These are phyloP conservation scores for Prinia subflava DNA, from an alignment of 2,113 vertebrate species.

Conservation along the genomic window DNA sequence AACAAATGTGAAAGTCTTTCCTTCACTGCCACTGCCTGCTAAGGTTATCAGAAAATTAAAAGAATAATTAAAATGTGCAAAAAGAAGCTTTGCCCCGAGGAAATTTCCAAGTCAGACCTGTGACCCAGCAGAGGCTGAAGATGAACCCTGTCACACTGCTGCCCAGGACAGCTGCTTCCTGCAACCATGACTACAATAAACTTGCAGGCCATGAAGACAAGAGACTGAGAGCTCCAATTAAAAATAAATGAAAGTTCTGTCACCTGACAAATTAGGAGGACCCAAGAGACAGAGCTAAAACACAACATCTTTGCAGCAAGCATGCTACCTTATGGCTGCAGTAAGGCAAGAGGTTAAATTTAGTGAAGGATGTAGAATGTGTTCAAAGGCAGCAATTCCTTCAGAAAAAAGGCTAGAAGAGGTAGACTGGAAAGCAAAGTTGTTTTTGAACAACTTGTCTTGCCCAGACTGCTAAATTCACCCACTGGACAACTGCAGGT, in stretches of 20 bases:
- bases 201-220: not conserved
- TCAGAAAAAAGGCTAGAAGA: not conserved
- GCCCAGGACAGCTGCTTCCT: not conserved
- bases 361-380: not conserved
- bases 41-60: not conserved
- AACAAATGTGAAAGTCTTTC: not conserved
- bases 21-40: not conserved
- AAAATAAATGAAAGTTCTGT: not conserved
- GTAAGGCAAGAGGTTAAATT: not conserved
- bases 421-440: not conserved
- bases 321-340: not conserved
- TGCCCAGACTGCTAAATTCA: not conserved
- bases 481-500: not conserved
- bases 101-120: not conserved
- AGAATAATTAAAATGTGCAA: not conserved
- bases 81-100: not conserved
- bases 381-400: not conserved
- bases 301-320: not conserved
- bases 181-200: not conserved
- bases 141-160: not conserved
- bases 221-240: not conserved
- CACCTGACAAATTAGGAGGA: not conserved
- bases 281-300: not conserved
- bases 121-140: not conserved
- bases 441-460: not conserved